Conservation (phyloP, 1,140 invertebrate genomes). For the Oreohelix idahoensis region DNA sequence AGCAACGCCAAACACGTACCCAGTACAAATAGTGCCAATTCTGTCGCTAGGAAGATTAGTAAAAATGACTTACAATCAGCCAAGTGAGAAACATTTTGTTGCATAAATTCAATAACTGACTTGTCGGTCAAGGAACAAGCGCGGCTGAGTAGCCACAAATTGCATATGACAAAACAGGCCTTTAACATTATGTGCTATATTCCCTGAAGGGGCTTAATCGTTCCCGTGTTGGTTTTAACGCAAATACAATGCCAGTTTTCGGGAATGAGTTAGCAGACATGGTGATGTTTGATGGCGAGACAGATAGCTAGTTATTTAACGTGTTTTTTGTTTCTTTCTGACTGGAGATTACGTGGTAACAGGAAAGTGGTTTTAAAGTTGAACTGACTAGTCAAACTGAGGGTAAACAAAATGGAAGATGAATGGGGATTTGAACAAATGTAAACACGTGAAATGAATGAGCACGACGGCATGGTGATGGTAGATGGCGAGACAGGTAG, state of each 20-base stretch:
- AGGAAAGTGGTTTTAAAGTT: no score
- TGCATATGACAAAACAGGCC: conserved; percentile 5
- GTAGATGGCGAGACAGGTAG: background rate
- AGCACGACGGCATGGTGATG: background rate
- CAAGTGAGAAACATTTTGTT: background rate
- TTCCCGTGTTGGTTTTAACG: background rate
- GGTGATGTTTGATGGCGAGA: background rate
- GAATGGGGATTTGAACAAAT: no score
- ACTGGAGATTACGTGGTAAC: background rate
- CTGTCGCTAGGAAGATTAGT: no score
- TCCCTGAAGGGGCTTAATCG: background rate
- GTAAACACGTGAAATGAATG: no score
- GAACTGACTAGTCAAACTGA: no score
- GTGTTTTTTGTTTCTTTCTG: background rate
- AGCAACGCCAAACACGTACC: no score
- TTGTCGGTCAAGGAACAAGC: background rate
- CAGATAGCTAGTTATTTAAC: background rate
- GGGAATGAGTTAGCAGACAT: background rate
- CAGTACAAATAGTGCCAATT: no score
- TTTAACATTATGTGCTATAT: conserved; percentile 2
- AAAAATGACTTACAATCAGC: no score
- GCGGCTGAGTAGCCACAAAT: background rate
- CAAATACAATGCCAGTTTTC: background rate
- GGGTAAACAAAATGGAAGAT: no score
- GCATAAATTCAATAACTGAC: background rate